These are phyloP conservation scores for Pangasius macronema DNA, from an alignment of 2,797 vertebrate genomes.

Conservation along the genomic window DNA sequence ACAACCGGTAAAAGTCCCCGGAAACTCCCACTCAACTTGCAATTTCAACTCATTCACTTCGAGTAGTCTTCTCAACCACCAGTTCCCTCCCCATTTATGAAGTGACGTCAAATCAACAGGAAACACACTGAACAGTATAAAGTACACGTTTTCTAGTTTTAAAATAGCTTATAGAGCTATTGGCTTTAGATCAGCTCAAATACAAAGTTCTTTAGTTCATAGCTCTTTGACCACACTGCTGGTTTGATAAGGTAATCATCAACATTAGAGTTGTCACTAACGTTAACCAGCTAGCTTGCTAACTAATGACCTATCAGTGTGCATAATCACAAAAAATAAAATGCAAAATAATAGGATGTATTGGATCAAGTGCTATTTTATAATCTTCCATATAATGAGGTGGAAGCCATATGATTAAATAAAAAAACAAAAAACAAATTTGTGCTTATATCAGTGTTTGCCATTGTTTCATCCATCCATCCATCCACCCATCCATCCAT, in stretches of 20 bases:
- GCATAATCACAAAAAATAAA: background rate
- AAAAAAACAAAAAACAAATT: background rate
- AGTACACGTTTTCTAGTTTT: background rate
- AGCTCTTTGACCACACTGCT: no score
- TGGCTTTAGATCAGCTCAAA: background rate
- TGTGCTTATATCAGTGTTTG: background rate
- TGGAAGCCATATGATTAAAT: background rate
- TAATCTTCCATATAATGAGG: background rate
- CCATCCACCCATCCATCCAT: no score
- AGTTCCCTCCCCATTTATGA: no score
- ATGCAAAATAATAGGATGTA: background rate
- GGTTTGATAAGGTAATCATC: background rate
- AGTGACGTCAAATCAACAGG: background rate
- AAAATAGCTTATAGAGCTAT: background rate
- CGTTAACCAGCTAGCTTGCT: background rate
- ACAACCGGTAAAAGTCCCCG: background rate
- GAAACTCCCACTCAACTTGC: background rate
- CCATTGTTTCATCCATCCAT: background rate
- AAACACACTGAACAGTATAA: background rate
- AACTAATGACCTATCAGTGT: background rate
- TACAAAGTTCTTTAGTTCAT: no score
- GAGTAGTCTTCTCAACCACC: background rate
- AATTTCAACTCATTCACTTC: background rate
- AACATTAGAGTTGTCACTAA: background rate
- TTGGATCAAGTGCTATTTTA: background rate